phyloP scores from a whole-genome alignment of 1,140 invertebrate genomes.

The Drosophila equinoxialis region DNA sequence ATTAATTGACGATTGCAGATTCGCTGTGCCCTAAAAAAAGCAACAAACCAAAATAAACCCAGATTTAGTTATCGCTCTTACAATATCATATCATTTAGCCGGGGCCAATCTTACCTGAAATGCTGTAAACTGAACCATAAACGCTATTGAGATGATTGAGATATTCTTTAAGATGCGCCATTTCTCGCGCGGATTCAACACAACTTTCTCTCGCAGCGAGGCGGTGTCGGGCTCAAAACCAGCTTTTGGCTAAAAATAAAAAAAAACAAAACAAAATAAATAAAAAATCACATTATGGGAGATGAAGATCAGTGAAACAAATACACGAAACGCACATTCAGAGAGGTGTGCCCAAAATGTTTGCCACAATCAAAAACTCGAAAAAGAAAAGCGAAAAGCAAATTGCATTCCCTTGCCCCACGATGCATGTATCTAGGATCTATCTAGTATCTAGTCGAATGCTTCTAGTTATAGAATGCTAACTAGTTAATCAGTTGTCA shows the following conservation, averaged over 20 bases:
- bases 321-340: background rate
- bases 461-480: no score
- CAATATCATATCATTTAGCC: background rate
- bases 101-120: slow-evolving; percentile 85
- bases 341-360: background rate
- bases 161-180: slow-evolving; percentile 95
- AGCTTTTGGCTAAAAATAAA: slow-evolving; percentile 81
- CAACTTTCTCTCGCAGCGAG: slow-evolving; percentile 87
- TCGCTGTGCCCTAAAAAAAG: slow-evolving; percentile 89
- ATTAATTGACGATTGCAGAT: slow-evolving; percentile 94
- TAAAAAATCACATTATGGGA: slow-evolving; percentile 15
- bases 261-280: slow-evolving; percentile 28
- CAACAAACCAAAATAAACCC: background rate
- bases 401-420: no score
- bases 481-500: no score
- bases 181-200: slow-evolving; percentile 90
- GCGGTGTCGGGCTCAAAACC: slow-evolving; percentile 81
- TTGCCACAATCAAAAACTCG: background rate
- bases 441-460: no score
- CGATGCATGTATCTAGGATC: no score
- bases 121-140: slow-evolving; percentile 96
- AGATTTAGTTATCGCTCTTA: background rate
- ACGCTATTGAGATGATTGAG: slow-evolving; percentile 91
- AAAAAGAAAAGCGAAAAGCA: background rate
- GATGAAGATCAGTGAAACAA: slow-evolving; percentile 11